Percentiles rank a stretch among this genome's conserved stretches.
Evolutionary conservation across 2,888 invertebrate species (phyloP).

Genomic region (Pimpla rufipes): DNA sequence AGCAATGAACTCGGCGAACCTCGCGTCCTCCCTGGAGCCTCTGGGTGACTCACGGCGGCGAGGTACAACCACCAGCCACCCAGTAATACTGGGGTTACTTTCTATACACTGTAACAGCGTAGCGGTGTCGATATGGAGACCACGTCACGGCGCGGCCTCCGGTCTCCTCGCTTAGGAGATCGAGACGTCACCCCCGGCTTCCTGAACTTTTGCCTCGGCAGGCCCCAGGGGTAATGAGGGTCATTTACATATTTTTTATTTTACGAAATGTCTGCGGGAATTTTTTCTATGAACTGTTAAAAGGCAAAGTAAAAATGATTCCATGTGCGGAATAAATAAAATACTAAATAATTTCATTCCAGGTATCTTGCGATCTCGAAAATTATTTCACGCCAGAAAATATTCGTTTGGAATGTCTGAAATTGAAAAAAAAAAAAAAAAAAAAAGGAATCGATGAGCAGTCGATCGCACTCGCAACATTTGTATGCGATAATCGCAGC

Average conservation of each 20-base stretch:
- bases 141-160: constrained; percentile 11
- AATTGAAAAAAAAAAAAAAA: too few species aligned
- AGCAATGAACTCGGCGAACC: constrained; percentile 58
- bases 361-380: too few species aligned
- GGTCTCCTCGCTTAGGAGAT: constrained; percentile 8
- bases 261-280: too few species aligned
- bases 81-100: background rate
- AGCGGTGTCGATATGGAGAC: constrained; percentile 15
- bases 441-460: too few species aligned
- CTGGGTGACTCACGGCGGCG: constrained; percentile 35
- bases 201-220: background rate
- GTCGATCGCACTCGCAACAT: background rate
- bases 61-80: background rate
- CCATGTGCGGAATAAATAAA: too few species aligned
- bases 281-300: too few species aligned
- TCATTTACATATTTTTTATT: background rate
- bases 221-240: background rate
- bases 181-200: background rate
- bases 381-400: too few species aligned
- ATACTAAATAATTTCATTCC: too few species aligned
- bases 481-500: background rate
- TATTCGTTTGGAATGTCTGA: too few species aligned
- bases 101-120: background rate
- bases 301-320: too few species aligned
- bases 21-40: constrained; percentile 35